phyloP scores from a whole-genome alignment of 2,113 vertebrate species.

The Sigmodon hispidus region DNA sequence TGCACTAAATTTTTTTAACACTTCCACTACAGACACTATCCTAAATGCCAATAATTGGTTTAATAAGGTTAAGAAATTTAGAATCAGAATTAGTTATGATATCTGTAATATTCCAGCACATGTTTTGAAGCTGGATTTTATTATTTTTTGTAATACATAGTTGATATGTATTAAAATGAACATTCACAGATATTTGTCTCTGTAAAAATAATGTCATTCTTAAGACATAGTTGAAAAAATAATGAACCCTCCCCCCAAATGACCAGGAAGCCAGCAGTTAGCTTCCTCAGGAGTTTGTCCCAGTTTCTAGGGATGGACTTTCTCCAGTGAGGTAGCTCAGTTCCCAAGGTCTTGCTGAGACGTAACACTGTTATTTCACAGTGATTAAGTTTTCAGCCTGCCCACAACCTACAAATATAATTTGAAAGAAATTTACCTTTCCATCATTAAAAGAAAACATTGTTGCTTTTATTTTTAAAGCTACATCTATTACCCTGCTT shows the following conservation, averaged over 20 bases:
- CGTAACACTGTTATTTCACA: slow-evolving; percentile 27
- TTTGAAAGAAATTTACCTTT: slow-evolving; percentile 53
- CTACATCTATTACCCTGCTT: slow-evolving; percentile 75
- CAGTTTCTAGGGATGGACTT: background rate
- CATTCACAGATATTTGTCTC: background rate
- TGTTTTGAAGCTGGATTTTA: slow-evolving; percentile 19
- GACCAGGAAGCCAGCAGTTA: background rate
- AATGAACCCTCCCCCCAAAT: background rate
- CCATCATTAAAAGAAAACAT: slow-evolving; percentile 3
- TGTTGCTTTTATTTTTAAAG: slow-evolving; percentile 32
- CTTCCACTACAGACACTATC: background rate
- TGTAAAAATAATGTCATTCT: background rate
- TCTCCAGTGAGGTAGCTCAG: background rate
- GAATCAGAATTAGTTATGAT: background rate
- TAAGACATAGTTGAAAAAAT: slow-evolving; percentile 45
- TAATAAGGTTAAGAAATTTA: slow-evolving; percentile 15
- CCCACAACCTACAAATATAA: background rate
- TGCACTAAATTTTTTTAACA: slow-evolving; percentile 25
- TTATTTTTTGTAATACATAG: slow-evolving; percentile 3
- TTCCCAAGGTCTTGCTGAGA: slow-evolving; percentile 25
- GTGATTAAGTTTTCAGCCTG: slow-evolving; percentile 32
- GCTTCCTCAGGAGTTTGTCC: background rate
- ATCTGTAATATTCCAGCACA: background rate
- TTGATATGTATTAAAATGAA: slow-evolving; percentile 28
- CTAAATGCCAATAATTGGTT: slow-evolving; percentile 31